Conservation (phyloP, 1,140 invertebrate genomes). For the Polypedilum vanderplanki region DNA sequence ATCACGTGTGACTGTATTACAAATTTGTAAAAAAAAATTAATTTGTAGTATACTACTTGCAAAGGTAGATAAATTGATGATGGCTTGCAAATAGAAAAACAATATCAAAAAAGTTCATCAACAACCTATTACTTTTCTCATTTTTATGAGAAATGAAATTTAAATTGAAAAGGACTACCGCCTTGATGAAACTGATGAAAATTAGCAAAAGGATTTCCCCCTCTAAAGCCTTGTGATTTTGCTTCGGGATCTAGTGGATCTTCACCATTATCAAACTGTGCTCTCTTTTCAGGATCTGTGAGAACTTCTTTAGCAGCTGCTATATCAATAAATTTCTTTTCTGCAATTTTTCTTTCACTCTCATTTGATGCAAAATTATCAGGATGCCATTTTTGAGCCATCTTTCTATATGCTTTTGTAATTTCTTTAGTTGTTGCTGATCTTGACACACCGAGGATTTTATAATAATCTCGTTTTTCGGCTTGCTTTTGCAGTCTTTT, state of each 20-base stretch:
- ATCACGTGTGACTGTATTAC: conserved; percentile 5
- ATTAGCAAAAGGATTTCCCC: conserved; percentile 80
- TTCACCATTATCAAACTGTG: conserved; percentile 83
- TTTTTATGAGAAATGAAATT: conserved; percentile 83
- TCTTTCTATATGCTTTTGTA: conserved; percentile 92
- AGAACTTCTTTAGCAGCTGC: conserved; percentile 96
- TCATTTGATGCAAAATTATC: conserved; percentile 90
- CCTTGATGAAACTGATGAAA: conserved; percentile 85
- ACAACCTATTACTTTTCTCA: neutral
- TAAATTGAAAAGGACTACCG: conserved; percentile 86
- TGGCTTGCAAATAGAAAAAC: neutral
- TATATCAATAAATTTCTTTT: conserved; percentile 98
- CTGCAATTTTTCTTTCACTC: conserved; percentile 77
- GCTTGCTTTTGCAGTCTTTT: conserved; percentile 92
- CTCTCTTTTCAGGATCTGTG: conserved; percentile 79
- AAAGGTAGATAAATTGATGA: neutral
- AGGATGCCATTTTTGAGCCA: conserved; percentile 98
- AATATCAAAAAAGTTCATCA: neutral
- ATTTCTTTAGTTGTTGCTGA: conserved; percentile 90
- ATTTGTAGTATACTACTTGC: neutral
- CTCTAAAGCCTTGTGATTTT: conserved; percentile 50
- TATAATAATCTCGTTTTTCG: conserved; percentile 95
- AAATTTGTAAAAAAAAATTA: neutral
- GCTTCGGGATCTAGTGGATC: conserved; percentile 97
- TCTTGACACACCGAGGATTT: conserved; percentile 74